These are phyloP conservation scores for Tupaia chinensis DNA, from an alignment of 2,113 vertebrate genomes.

Conservation along the genomic window DNA sequence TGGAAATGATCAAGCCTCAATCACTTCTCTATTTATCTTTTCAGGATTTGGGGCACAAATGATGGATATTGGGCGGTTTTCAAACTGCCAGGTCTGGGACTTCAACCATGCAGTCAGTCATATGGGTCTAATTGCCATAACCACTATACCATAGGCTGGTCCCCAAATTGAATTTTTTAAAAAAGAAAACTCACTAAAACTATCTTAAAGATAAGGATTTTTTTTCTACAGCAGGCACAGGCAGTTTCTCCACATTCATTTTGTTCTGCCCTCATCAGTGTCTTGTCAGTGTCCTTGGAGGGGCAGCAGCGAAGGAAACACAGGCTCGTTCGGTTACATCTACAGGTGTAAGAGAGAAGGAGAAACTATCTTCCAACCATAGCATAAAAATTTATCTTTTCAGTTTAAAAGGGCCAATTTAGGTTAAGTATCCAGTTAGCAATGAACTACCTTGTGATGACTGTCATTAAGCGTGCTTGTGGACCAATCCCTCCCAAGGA, in stretches of 20 bases:
- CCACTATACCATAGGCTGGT: too few relatives aligned
- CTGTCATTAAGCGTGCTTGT: accelerated
- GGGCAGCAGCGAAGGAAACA: background rate
- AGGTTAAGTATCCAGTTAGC: background rate
- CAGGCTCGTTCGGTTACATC: background rate
- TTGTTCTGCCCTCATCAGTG: background rate
- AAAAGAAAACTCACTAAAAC: background rate
- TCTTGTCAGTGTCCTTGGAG: background rate
- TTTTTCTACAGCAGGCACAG: background rate
- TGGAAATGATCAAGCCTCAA: too few relatives aligned
- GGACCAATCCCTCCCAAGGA: background rate
- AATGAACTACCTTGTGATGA: background rate
- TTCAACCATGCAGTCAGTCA: too few relatives aligned
- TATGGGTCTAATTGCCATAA: too few relatives aligned
- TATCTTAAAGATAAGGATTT: background rate
- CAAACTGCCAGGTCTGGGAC: too few relatives aligned
- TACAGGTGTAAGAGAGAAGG: background rate
- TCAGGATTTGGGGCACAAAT: too few relatives aligned
- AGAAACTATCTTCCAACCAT: background rate
- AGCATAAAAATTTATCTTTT: background rate
- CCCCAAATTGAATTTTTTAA: too few relatives aligned
- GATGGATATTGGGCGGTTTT: too few relatives aligned
- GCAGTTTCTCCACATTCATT: background rate
- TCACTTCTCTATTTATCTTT: too few relatives aligned
- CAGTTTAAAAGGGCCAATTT: too few relatives aligned